Percentiles rank a stretch among this genome's conserved stretches.
Conservation (phyloP, 1,140 invertebrate genomes). For the Drosophila serrata region DNA sequence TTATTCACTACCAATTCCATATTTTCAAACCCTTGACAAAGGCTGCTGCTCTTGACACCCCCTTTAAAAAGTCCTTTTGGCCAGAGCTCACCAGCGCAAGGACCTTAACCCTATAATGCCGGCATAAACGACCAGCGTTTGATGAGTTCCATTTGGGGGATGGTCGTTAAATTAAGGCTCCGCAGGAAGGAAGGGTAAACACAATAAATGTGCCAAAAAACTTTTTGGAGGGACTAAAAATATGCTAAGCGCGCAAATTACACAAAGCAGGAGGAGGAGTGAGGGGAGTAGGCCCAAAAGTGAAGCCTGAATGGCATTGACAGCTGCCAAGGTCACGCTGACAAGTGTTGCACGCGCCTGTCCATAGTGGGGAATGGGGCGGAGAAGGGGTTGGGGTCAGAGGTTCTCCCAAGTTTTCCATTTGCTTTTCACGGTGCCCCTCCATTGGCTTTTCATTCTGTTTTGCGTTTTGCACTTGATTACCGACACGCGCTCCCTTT, state of each 20-base stretch:
- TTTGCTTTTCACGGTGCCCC: slow-evolving; percentile 30
- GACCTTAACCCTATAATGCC: slow-evolving; percentile 46
- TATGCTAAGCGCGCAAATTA: slow-evolving; percentile 72
- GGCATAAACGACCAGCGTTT: slow-evolving; percentile 52
- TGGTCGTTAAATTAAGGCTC: slow-evolving; percentile 32
- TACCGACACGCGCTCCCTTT: slow-evolving; percentile 68
- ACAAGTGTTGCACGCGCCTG: slow-evolving; percentile 81
- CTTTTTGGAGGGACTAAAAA: slow-evolving; percentile 54
- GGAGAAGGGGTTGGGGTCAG: slow-evolving; percentile 4
- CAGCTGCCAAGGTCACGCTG: slow-evolving; percentile 76
- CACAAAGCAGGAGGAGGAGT: slow-evolving; percentile 19
- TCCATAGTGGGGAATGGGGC: too few relatives aligned
- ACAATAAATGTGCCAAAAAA: slow-evolving; percentile 57
- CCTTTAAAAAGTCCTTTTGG: slow-evolving; percentile 1
- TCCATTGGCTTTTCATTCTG: slow-evolving; percentile 20
- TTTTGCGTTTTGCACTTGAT: slow-evolving; percentile 60
- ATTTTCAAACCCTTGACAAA: background rate
- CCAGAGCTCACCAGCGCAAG: background rate
- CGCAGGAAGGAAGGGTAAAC: slow-evolving; percentile 12
- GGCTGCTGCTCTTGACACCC: slow-evolving; percentile 5
- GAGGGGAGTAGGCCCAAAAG: background rate
- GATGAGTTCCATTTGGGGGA: slow-evolving; percentile 56
- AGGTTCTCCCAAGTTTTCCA: slow-evolving; percentile 29
- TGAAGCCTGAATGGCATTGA: slow-evolving; percentile 63
- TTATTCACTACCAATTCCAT: background rate